Evolutionary conservation across 1,140 invertebrate genomes (phyloP).

Genomic region (Calephelis nemesis): DNA sequence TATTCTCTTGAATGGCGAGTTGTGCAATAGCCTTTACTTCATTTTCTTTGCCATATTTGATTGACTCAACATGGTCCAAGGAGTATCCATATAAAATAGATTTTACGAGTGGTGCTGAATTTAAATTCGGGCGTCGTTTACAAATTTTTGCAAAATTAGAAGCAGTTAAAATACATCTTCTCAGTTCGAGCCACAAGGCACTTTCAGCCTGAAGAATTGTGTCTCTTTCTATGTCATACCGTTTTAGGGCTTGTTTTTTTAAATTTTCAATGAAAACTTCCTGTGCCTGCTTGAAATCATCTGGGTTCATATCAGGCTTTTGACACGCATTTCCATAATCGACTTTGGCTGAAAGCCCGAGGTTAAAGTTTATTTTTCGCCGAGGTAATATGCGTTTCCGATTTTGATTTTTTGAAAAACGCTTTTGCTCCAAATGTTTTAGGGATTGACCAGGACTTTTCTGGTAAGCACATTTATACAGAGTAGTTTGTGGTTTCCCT

Average conservation of each 20-base stretch:
- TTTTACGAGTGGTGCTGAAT: neutral
- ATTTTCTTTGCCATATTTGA: neutral
- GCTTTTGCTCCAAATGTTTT: constrained; percentile 12
- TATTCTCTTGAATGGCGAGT: neutral
- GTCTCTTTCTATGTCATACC: neutral
- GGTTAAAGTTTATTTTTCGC: too few species aligned
- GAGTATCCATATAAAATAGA: neutral
- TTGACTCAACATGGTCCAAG: neutral
- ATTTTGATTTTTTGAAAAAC: too few species aligned
- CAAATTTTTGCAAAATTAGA: constrained; percentile 36
- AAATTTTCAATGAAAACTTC: neutral
- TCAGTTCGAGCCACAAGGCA: too few species aligned
- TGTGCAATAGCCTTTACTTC: neutral
- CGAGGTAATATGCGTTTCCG: too few species aligned
- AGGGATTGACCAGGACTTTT: constrained; percentile 16
- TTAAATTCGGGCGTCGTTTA: neutral
- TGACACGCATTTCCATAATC: too few species aligned
- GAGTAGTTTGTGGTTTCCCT: neutral
- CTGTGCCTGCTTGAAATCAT: neutral
- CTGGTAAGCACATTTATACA: constrained; percentile 5
- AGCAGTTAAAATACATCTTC: constrained; percentile 28
- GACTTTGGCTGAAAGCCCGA: too few species aligned
- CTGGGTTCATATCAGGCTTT: too few species aligned
- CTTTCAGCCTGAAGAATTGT: too few species aligned
- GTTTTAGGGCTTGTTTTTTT: neutral